Percentiles rank a stretch among this genome's conserved stretches.
Conservation (phyloP, 2,797 vertebrate species). For the Lindbergichthys nudifrons region DNA sequence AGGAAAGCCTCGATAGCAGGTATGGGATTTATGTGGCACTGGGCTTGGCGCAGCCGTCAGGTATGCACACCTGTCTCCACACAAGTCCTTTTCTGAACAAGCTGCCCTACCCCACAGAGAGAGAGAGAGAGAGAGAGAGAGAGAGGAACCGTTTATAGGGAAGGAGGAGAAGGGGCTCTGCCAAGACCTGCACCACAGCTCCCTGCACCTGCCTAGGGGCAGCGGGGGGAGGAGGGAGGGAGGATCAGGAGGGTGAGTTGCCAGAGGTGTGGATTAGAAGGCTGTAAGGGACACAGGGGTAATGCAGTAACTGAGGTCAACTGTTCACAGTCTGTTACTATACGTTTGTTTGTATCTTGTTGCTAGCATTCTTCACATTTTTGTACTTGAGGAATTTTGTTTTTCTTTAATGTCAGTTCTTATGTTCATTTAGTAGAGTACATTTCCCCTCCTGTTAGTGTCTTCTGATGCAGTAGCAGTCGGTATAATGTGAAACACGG, state of each 20-base stretch:
- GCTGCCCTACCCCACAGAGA: slow-evolving; percentile 52
- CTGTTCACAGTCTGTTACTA: slow-evolving; percentile 15
- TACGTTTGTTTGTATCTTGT: slow-evolving; percentile 13
- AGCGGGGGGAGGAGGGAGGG: slow-evolving; percentile 35
- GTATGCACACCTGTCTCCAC: slow-evolving; percentile 86
- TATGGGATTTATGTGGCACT: slow-evolving; percentile 62
- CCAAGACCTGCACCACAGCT: slow-evolving; percentile 78
- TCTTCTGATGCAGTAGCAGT: slow-evolving; percentile 20
- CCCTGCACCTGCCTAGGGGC: slow-evolving; percentile 76
- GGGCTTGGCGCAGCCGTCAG: slow-evolving; percentile 76
- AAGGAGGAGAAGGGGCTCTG: slow-evolving; percentile 63
- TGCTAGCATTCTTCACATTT: background rate
- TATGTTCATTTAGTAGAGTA: background rate
- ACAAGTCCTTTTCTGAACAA: slow-evolving; percentile 53
- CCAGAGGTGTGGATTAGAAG: slow-evolving; percentile 74
- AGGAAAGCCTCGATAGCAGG: slow-evolving; percentile 66
- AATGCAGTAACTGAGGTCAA: slow-evolving; percentile 68
- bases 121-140: slow-evolving; percentile 45
- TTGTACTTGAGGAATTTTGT: background rate
- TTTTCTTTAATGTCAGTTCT: background rate
- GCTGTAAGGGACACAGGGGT: slow-evolving; percentile 77
- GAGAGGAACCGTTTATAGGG: slow-evolving; percentile 35
- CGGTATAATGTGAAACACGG: slow-evolving; percentile 23
- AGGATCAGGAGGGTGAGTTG: slow-evolving; percentile 48
- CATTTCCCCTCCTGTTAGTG: slow-evolving; percentile 7